A percentile compares a stretch with the other conserved stretches of the same genome.
Evolutionary conservation across 2,888 invertebrate genomes (phyloP).

Genomic region (Lordiphosa andalusiaca): DNA sequence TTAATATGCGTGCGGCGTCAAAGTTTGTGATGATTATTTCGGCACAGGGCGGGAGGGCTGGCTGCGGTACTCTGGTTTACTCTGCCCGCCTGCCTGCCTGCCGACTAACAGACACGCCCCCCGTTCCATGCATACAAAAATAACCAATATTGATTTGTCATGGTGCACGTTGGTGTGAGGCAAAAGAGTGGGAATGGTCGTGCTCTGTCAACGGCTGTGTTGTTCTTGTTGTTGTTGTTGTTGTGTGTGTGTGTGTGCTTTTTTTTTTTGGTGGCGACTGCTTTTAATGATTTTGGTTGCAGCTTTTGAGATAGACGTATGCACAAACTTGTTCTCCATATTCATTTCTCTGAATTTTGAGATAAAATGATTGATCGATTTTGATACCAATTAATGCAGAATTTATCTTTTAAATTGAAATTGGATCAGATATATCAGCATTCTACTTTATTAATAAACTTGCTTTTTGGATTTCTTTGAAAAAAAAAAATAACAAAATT

Average conservation of each 20-base stretch:
- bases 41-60: constrained; percentile 24
- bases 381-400: too few species aligned
- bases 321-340: not conserved
- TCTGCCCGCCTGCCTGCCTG: constrained; percentile 8
- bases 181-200: constrained; percentile 1
- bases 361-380: too few species aligned
- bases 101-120: constrained; percentile 51
- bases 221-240: not conserved
- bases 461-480: too few species aligned
- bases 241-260: not conserved
- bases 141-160: constrained; percentile 72
- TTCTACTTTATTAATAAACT: too few species aligned
- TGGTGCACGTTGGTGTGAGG: constrained; percentile 15
- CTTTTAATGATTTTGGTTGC: constrained; percentile 40
- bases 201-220: constrained; percentile 22
- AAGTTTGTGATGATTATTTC: constrained; percentile 71
- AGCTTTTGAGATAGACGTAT: constrained; percentile 21
- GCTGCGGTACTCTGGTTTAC: not conserved
- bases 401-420: too few species aligned
- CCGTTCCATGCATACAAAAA: constrained; percentile 67
- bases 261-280: constrained; percentile 21
- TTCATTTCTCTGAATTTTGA: too few species aligned
- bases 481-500: too few species aligned
- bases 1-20: constrained; percentile 73
- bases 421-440: too few species aligned